These are phyloP conservation scores for Thyatira batis DNA, from an alignment of 2,888 invertebrate species.

Conservation along the genomic window DNA sequence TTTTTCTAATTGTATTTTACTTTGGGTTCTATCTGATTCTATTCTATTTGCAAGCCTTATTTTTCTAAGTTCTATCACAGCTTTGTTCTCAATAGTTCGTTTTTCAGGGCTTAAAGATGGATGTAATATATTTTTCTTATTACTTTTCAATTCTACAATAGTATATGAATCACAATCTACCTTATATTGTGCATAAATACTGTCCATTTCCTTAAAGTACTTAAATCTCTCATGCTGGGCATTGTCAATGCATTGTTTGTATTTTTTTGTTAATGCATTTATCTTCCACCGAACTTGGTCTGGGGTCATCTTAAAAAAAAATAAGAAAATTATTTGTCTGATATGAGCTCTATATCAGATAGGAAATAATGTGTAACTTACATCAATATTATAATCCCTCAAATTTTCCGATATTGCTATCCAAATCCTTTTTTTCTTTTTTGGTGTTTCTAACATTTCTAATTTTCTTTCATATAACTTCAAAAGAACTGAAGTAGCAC, in stretches of 20 bases:
- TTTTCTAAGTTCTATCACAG: conserved; percentile 51
- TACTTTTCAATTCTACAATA: conserved; percentile 36
- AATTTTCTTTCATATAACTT: conserved; percentile 54
- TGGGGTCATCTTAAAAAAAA: conserved; percentile 44
- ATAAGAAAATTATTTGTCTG: not conserved
- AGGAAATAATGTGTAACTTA: conserved; percentile 15
- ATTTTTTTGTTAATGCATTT: conserved; percentile 57
- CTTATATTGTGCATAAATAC: conserved; percentile 50
- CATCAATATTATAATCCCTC: conserved; percentile 48
- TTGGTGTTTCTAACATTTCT: conserved; percentile 56
- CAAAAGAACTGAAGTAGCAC: conserved; percentile 43
- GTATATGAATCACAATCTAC: conserved; percentile 43
- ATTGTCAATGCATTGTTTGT: conserved; percentile 49
- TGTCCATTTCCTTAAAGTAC: conserved; percentile 53
- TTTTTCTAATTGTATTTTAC: conserved; percentile 54
- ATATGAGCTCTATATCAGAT: not conserved
- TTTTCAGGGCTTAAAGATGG: conserved; percentile 12
- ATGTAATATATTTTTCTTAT: conserved; percentile 23
- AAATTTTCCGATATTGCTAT: conserved; percentile 51
- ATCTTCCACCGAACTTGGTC: conserved; percentile 62
- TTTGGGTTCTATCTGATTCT: conserved; percentile 49
- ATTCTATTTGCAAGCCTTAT: conserved; percentile 53
- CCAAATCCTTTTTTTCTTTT: conserved; percentile 60
- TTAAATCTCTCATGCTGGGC: conserved; percentile 48
- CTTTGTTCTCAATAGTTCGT: conserved; percentile 39